Evolutionary conservation across 1,140 invertebrate species (phyloP).

Genomic region (Polypedilum pembai): DNA sequence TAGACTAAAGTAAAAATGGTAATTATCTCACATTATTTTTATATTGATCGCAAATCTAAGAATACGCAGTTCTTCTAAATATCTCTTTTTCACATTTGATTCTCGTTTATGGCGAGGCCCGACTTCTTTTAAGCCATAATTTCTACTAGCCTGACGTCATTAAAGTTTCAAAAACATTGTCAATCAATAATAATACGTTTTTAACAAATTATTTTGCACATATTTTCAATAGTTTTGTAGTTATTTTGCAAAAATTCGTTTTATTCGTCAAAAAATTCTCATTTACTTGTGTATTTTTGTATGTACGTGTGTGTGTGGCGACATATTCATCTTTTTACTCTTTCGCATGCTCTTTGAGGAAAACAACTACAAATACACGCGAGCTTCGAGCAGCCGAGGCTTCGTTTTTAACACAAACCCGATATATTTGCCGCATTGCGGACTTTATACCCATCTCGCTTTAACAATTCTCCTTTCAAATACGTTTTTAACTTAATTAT

Average conservation of each 20-base stretch:
- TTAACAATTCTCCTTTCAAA: conserved; percentile 15
- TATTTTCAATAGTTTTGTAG: too few relatives aligned
- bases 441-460: conserved; percentile 16
- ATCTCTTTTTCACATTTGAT: too few relatives aligned
- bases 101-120: too few relatives aligned
- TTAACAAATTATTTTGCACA: too few relatives aligned
- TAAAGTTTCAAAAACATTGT: too few relatives aligned
- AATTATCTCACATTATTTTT: background rate
- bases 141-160: too few relatives aligned
- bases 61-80: background rate
- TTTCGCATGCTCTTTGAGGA: background rate
- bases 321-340: background rate
- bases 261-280: too few relatives aligned
- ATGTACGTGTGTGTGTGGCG: background rate
- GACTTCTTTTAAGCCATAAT: too few relatives aligned
- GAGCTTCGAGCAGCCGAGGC: conserved; percentile 1
- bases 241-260: too few relatives aligned
- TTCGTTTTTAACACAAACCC: conserved; percentile 16
- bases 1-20: conserved; percentile 15
- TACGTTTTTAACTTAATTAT: conserved; percentile 7
- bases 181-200: too few relatives aligned
- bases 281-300: too few relatives aligned
- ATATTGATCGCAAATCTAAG: background rate
- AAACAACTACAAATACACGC: conserved; percentile 3
- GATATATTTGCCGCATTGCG: conserved; percentile 27